Base-by-base conservation (phyloP, 2,888 invertebrate genomes). In the Tipula lateralis region DNA sequence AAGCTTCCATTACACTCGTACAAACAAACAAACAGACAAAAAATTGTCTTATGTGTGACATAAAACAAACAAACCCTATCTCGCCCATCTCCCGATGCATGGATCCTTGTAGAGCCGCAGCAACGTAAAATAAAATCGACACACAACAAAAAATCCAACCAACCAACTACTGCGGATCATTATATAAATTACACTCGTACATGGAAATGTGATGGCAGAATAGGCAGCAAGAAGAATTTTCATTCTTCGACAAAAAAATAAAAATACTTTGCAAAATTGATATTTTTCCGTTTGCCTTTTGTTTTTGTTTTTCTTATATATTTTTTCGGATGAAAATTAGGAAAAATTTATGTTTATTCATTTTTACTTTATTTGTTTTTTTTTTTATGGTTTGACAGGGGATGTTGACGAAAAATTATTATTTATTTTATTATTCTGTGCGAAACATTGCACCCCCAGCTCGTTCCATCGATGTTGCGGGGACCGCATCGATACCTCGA, bases 241-340 rank as follows among this genome's bases (percentile, higher is more conserved):
- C 12, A 66, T 66, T 66, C 19, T 50, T 66, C 24, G 66, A 66
- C 66, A n/a, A 66, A 19, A 66, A 66, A 66, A 66, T 9, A 39
- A 66, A 66, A 66, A 9, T 66, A 66, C 66, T 66, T 66, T 66
- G 66, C 66, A 66, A 66, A 66, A 66, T 66, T 66, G 66, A 66
- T 24, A 66, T 66, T 66, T 66, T 66, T 66, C 66, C 66, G 66
- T 66, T 66, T 66, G 7, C n/a, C 44, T 3, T 24, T 50, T 16
- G 44, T 50, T 50, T 24, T 66, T 66, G 66, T 19, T 66, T 66
- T 66, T 66, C 66, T n/a, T n/a, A n/a, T n/a, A n/a, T n/a, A n/a
- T n/a, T n/a, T n/a, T n/a, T n/a, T 66, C 24, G 24, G 66, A 66
- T 66, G n/a, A 66, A 66, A 66, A 66, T 66, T 66, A 50, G 16